A percentile compares a stretch with the other conserved stretches of the same genome.
Conservation (phyloP, 2,888 invertebrate genomes). For the Stramonita haemastoma region DNA sequence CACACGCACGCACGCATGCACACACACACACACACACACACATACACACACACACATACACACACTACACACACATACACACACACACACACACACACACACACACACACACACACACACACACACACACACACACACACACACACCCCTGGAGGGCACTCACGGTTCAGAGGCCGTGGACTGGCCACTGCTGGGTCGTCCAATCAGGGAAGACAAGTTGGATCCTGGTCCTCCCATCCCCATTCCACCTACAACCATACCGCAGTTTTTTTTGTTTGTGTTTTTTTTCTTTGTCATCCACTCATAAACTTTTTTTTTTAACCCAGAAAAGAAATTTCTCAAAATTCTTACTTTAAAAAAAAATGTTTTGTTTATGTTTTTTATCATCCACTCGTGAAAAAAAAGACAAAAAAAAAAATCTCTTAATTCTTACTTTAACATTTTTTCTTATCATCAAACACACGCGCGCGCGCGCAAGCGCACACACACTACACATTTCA, state of each 20-base stretch:
- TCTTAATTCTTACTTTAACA: too few species aligned
- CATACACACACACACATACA: background rate
- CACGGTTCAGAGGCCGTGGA: slow-evolving; percentile 75
- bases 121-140: background rate
- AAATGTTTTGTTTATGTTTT: too few species aligned
- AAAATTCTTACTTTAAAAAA: too few species aligned
- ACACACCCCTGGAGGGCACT: slow-evolving; percentile 52
- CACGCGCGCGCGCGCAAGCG: too few species aligned
- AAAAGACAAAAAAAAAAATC: too few species aligned
- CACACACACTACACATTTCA: too few species aligned
- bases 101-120: too few species aligned
- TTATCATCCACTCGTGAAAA: too few species aligned
- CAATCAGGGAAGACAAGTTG: slow-evolving; percentile 81
- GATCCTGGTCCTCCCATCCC: slow-evolving; percentile 69
- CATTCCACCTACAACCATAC: slow-evolving; percentile 67
- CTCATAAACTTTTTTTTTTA: background rate
- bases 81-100: too few species aligned
- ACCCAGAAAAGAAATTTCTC: too few species aligned
- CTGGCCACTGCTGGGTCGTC: slow-evolving; percentile 75
- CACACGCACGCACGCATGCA: background rate
- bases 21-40: slow-evolving; percentile 8
- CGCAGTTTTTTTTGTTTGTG: background rate
- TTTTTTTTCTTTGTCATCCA: background rate
- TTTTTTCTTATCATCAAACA: too few species aligned
- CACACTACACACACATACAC: background rate